Conservation (phyloP, 2,797 vertebrate genomes). For the Sylvia borin region DNA sequence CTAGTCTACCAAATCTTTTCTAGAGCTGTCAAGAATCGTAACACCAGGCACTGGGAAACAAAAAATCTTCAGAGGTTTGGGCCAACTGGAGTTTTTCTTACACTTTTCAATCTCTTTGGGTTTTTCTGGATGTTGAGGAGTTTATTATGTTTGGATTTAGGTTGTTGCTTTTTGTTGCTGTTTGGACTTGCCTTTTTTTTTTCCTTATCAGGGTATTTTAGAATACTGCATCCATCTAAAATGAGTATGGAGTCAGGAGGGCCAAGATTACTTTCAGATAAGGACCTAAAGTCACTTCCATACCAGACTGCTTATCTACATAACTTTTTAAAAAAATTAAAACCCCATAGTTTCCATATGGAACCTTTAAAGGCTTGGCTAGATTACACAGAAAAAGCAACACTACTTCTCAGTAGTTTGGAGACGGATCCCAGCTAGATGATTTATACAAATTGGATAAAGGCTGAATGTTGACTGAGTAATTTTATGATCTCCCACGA, state of each 20-base stretch:
- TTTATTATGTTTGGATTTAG: not conserved
- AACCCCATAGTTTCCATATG: not conserved
- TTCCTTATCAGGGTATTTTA: not conserved
- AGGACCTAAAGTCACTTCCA: not conserved
- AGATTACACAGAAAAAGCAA: not conserved
- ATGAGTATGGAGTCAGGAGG: not conserved
- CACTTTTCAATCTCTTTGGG: not conserved
- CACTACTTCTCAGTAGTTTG: not conserved
- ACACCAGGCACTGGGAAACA: not conserved
- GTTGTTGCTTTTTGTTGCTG: not conserved
- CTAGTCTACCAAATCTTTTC: not conserved
- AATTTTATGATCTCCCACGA: not conserved
- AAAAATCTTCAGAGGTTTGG: not conserved
- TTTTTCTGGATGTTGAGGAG: not conserved
- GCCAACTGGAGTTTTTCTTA: not conserved
- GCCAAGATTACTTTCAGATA: not conserved
- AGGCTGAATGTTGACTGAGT: not conserved
- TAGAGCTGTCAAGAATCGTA: not conserved
- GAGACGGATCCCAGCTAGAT: not conserved
- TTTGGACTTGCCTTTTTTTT: not conserved
- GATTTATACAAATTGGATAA: not conserved
- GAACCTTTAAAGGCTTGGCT: not conserved
- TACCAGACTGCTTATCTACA: not conserved
- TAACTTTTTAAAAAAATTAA: not conserved
- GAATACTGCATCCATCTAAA: not conserved